Evolutionary conservation across 1,140 invertebrate genomes (phyloP), one percentile per base, ranked within the genome.

Genomic region (Hormaphis cornu): DNA sequence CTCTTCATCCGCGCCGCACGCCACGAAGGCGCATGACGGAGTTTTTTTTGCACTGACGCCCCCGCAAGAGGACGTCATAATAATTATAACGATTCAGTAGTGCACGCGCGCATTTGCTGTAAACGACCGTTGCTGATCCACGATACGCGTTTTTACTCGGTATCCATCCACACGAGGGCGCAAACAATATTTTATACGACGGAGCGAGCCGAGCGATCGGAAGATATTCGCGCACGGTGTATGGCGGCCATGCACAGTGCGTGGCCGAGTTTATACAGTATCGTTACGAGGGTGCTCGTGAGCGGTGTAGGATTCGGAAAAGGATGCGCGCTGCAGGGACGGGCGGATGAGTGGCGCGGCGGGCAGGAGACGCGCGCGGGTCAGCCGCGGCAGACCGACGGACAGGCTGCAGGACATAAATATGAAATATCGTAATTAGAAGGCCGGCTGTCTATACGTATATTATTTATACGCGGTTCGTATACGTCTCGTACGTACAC

Each of bases 391-490:
- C 12, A 20, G 54, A 58, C 33, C 24, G 58, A 44, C 16, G 58
- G 42, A 63, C 58, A 44, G 53, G 10, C 48, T 40, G 53, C 54
- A 69, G 37, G 53, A 69, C 26, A 18, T 9, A 71, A 71, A 66
- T 52, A 71, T 70, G 69, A 63, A 66, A 63, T 66, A 69, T 70
- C 69, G 52, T 56, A 44, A 70, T 70, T 70, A 42, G 69, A 71
- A 66, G 48, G 20, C 28, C 28, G n/a, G n/a, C n/a, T 40, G 70
- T 40, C 66, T 56, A 44, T 16, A 24, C 22, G 8, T 5, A n/a
- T 33, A 26, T 44, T 24, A 28, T 30, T 16, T n/a, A 28, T 66
- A 46, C 46, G 42, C 42, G 24, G 18, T 48, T 22, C n/a, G n/a
- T 20, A 56, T 35, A 37, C 20, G 54, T 33, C 7, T 20, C 20